A percentile compares a stretch with the other conserved stretches of the same genome.
phyloP scores from a whole-genome alignment of 1,140 invertebrate species.

The Listronotus bonariensis region DNA sequence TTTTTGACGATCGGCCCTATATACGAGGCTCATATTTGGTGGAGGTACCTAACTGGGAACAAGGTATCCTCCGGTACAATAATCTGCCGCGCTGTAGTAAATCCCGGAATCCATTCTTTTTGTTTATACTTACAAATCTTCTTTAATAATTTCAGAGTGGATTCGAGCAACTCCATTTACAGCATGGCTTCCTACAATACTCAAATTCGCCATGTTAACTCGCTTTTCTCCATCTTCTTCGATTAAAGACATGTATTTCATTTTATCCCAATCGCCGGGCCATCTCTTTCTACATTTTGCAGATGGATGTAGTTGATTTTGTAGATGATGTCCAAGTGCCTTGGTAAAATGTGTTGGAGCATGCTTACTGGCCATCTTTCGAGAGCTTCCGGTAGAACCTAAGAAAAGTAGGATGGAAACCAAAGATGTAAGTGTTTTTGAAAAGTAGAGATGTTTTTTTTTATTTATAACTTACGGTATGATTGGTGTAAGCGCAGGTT shows the following conservation, averaged over 20 bases:
- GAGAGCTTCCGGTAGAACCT: constrained; percentile 87
- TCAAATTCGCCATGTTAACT: constrained; percentile 97
- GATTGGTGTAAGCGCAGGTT: constrained; percentile 98
- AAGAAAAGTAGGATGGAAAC: too few relatives aligned
- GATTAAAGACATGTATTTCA: constrained; percentile 92
- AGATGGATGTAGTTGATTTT: constrained; percentile 91
- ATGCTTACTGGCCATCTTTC: constrained; percentile 94
- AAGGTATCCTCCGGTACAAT: too few relatives aligned
- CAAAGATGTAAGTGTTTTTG: too few relatives aligned
- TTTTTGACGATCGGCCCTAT: too few relatives aligned
- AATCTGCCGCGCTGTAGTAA: too few relatives aligned
- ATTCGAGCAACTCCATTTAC: constrained; percentile 98
- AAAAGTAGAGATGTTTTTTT: too few relatives aligned
- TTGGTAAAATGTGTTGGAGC: constrained; percentile 87
- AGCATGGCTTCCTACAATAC: constrained; percentile 95
- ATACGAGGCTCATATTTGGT: too few relatives aligned
- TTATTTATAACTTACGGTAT: constrained; percentile 83
- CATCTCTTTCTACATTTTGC: constrained; percentile 73
- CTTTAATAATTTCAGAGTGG: constrained; percentile 96
- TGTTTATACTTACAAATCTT: constrained; percentile 75
- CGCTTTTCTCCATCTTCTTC: constrained; percentile 95
- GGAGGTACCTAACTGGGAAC: too few relatives aligned
- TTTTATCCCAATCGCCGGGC: constrained; percentile 83
- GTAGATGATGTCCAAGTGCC: constrained; percentile 98
- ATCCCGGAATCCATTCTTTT: too few relatives aligned